Percentiles rank a stretch among this genome's conserved stretches.
phyloP scores from a whole-genome alignment of 2,797 vertebrate genomes.

The Coregonus ussuriensis region DNA sequence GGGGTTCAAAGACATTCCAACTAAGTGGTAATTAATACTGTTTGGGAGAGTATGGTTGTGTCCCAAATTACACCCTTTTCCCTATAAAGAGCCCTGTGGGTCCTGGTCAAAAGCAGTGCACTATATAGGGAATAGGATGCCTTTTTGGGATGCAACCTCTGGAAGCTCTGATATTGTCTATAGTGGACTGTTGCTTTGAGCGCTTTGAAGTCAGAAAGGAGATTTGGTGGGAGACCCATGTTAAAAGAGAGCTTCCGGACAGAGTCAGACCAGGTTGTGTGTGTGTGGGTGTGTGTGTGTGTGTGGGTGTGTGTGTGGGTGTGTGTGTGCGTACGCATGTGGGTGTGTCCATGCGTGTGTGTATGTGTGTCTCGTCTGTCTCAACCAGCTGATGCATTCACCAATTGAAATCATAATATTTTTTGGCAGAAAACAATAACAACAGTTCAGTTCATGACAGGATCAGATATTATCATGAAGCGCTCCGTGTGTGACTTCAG shows the following conservation, averaged over 20 bases:
- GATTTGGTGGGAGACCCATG: background rate
- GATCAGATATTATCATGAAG: background rate
- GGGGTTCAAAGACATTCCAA: constrained; percentile 54
- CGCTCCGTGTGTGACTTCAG: background rate
- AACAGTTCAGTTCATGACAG: background rate
- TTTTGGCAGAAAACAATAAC: background rate
- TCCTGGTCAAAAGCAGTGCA: too few relatives aligned
- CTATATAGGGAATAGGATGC: too few relatives aligned
- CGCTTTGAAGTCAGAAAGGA: background rate
- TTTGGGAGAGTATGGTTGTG: constrained; percentile 27
- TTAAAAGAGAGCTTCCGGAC: constrained; percentile 3
- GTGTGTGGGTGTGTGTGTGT: constrained; percentile 3
- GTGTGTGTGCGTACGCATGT: background rate
- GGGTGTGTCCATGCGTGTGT: background rate
- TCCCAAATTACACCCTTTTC: background rate
- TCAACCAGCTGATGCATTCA: background rate
- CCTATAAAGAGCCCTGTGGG: background rate
- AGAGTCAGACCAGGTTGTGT: constrained; percentile 4
- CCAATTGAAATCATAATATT: background rate
- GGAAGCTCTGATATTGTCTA: constrained; percentile 19
- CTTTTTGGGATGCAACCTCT: too few relatives aligned
- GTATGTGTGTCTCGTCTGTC: constrained; percentile 3
- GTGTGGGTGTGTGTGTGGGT: constrained; percentile 14
- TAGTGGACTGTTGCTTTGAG: constrained; percentile 4
- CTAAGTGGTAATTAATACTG: constrained; percentile 59